Conservation (phyloP, 2,113 vertebrate genomes). For the Machaerirhynchus nigripectus region DNA sequence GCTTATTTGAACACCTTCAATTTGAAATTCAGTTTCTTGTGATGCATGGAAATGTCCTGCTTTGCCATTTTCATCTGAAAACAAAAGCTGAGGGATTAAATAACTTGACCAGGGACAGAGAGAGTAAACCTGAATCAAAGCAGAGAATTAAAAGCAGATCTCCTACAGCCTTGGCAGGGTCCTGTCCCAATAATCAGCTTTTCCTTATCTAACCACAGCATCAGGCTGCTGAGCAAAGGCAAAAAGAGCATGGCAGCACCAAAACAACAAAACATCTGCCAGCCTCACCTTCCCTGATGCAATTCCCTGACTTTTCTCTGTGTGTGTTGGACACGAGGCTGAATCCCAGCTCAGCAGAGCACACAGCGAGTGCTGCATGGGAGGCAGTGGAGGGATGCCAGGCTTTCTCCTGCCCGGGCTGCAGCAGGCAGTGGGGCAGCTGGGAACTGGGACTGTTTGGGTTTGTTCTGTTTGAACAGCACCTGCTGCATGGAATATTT, state of each 20-base stretch:
- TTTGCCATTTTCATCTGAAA: background rate
- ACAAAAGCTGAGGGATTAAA: background rate
- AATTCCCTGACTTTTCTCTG: background rate
- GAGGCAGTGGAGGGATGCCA: background rate
- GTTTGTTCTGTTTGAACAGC: background rate
- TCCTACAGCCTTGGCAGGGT: background rate
- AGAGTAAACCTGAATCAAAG: background rate
- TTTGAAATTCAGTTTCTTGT: background rate
- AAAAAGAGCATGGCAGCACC: background rate
- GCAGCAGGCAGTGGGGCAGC: background rate
- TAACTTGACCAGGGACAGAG: background rate
- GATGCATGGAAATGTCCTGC: background rate
- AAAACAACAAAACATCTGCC: background rate
- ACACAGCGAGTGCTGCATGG: fast-evolving
- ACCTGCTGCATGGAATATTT: background rate
- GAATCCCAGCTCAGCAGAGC: background rate
- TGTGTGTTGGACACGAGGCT: background rate
- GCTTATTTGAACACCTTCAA: background rate
- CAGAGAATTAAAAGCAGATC: background rate
- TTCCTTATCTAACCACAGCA: background rate
- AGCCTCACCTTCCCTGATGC: background rate
- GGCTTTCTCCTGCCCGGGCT: background rate
- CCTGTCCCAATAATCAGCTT: background rate
- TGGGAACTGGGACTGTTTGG: background rate
- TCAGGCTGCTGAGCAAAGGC: background rate